Percentiles rank a stretch among this genome's conserved stretches.
Evolutionary conservation across 2,888 invertebrate species (phyloP).

Genomic region (Dusona sp.): DNA sequence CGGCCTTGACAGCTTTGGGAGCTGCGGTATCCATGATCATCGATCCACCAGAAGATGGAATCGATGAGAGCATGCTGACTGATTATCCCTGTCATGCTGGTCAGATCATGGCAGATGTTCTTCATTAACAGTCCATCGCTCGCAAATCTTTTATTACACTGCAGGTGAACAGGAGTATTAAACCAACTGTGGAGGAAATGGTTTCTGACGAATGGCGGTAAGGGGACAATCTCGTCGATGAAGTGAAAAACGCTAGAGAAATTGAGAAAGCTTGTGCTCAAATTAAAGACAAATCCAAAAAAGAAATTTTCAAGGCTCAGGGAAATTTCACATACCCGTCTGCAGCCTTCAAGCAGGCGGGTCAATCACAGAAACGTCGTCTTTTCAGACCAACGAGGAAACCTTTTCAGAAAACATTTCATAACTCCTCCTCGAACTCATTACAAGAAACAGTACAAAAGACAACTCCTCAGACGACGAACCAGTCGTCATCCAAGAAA

Average conservation of each 20-base stretch:
- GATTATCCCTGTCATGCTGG: slow-evolving; percentile 10
- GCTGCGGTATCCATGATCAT: no score
- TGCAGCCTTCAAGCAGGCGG: slow-evolving; percentile 54
- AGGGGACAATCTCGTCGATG: no score
- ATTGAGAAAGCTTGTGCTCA: not conserved
- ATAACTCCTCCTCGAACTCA: not conserved
- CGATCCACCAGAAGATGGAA: slow-evolving; percentile 47
- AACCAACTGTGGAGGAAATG: no score
- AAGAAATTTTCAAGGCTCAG: no score
- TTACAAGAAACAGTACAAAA: not conserved
- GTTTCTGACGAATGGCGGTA: no score
- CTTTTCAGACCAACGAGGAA: not conserved
- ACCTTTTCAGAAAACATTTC: slow-evolving; percentile 2
- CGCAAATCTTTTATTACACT: not conserved
- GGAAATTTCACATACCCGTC: slow-evolving; percentile 65
- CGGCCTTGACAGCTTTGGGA: no score
- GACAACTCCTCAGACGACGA: slow-evolving; percentile 39
- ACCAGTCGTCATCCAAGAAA: slow-evolving; percentile 46
- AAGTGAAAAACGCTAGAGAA: no score
- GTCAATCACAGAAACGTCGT: slow-evolving; percentile 41
- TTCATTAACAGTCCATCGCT: no score
- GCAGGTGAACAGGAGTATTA: no score
- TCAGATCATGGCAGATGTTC: not conserved
- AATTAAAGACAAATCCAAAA: no score
- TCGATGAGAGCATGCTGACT: slow-evolving; percentile 38